Evolutionary conservation across 35 echinoderm and acorn worm species (phyloP).

Genomic region (Apostichopus japonicus): DNA sequence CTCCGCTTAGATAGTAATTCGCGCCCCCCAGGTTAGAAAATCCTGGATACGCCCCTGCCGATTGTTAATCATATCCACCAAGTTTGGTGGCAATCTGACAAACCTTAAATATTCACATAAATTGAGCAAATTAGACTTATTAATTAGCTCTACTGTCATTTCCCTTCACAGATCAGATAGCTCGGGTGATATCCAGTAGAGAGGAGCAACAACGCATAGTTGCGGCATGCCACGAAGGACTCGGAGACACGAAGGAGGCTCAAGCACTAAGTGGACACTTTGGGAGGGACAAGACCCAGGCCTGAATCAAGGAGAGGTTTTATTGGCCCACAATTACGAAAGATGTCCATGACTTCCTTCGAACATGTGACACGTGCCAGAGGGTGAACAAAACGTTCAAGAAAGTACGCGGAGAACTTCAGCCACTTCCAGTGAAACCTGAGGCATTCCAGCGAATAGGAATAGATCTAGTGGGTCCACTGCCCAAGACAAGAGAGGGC

Average conservation of each 20-base stretch:
- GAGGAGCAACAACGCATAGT: constrained; percentile 9
- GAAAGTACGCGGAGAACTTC: background rate
- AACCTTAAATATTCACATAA: too few species aligned
- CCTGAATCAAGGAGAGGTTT: background rate
- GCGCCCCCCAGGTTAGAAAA: too few species aligned
- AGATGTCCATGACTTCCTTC: background rate
- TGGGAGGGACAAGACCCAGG: background rate
- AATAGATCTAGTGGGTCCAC: background rate
- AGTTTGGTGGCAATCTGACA: too few species aligned
- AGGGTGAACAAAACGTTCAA: background rate
- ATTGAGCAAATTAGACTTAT: too few species aligned
- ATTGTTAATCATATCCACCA: too few species aligned
- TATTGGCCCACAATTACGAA: background rate
- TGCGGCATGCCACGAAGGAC: background rate
- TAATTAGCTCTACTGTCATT: too few species aligned
- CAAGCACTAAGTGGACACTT: background rate
- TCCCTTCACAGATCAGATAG: constrained; percentile 2
- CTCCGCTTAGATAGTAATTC: too few species aligned
- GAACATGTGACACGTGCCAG: background rate
- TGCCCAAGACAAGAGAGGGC: background rate
- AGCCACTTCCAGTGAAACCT: too few species aligned
- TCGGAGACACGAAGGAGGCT: constrained; percentile 1
- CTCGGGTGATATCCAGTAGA: background rate
- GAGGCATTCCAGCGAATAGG: background rate
- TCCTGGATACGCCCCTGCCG: too few species aligned